A percentile compares a stretch with the other conserved stretches of the same genome.
Evolutionary conservation across 2,797 vertebrate genomes (phyloP).

Genomic region (Potorous gilbertii): DNA sequence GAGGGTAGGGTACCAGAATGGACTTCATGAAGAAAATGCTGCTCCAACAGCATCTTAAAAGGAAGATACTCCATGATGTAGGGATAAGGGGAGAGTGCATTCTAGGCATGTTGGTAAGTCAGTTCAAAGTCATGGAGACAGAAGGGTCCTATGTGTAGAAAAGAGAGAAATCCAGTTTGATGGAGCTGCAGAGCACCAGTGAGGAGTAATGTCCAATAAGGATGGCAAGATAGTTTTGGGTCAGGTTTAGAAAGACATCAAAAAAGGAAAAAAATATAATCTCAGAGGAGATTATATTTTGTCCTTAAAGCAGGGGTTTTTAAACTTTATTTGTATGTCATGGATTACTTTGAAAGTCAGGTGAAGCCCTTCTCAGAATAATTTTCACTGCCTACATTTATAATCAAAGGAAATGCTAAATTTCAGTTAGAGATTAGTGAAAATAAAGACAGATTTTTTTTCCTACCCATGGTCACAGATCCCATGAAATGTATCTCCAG

Average conservation of each 20-base stretch:
- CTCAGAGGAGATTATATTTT: neutral
- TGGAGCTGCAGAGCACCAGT: neutral
- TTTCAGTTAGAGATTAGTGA: neutral
- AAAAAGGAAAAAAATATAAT: too few relatives aligned
- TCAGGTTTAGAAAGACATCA: neutral
- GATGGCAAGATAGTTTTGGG: neutral
- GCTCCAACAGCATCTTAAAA: neutral
- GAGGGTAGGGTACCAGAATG: neutral
- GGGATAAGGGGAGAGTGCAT: neutral
- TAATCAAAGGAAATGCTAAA: neutral
- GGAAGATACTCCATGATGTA: neutral
- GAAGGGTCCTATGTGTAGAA: neutral
- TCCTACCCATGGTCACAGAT: neutral
- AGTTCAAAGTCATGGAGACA: neutral
- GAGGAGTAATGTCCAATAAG: neutral
- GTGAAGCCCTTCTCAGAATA: neutral
- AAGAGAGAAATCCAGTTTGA: neutral
- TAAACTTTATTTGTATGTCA: neutral
- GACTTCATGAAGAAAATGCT: neutral
- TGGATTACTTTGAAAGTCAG: neutral
- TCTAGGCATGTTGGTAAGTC: neutral
- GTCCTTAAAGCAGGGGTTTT: neutral
- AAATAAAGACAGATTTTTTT: neutral
- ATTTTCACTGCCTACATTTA: neutral
- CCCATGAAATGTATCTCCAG: neutral